Evolutionary conservation across 2,797 vertebrate genomes (phyloP), one percentile per base, ranked within the genome.

Genomic region (Meda fulgida): DNA sequence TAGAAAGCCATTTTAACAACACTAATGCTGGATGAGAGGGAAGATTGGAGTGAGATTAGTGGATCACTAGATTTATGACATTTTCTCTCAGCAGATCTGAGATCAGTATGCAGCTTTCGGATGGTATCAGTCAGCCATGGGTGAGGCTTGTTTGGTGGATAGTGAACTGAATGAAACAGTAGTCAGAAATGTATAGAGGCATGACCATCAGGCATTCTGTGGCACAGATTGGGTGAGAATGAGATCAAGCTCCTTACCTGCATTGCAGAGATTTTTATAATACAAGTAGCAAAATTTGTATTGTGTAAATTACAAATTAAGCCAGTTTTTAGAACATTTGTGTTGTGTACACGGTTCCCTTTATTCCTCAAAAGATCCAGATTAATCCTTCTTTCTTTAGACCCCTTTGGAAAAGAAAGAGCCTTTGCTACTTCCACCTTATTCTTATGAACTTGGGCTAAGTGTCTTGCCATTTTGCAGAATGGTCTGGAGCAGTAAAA

Each of bases 261-360:
- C 60, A n/a, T 69, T 40, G 34, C 36, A 70, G 34, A 7, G 1
- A 10, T 40, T 40, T 40, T 10, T 10, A 40, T 40, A 8, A 40
- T 40, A 40, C 40, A 40, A 40, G 10, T 40, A 40, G 40, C 40
- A 40, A 40, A 40, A 40, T 43, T 78, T 85, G 21, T n/a, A n/a
- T n/a, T n/a, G n/a, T n/a, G n/a, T n/a, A n/a, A n/a, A n/a, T n/a
- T n/a, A n/a, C n/a, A n/a, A n/a, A n/a, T n/a, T n/a, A n/a, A n/a
- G n/a, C 87, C 88, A 81, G 65, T 58, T 78, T 89, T 55, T 6
- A 91, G 78, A 14, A 88, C 84, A 78, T 48, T 9, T 31, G 78
- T 84, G 80, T 91, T 90, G n/a, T 92, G 90, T 5, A 2, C 38
- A 83, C 29, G 85, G 66, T 90, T 90, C 16, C 85, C 89, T 89